Base-by-base conservation (phyloP, 2,113 vertebrate genomes). In the Vidua chalybeata region DNA sequence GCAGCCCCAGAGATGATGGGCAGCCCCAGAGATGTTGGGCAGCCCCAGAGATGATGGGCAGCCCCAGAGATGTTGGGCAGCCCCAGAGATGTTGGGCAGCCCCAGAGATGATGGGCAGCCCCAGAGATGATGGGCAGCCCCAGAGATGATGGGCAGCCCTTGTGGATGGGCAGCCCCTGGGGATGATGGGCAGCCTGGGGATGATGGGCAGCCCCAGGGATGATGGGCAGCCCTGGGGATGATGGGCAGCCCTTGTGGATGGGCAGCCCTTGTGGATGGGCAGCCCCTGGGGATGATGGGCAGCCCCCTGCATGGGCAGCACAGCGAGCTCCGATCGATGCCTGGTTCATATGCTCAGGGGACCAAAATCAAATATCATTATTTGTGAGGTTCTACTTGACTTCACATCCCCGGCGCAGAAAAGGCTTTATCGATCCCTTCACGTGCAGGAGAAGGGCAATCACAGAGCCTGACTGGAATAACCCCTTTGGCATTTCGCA, bases 361-460 rank as follows among this genome's bases (percentile, higher is more conserved):
- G 80, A 76, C 89, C 92, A 64, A 98, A 98, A 98, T 98, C 98
- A 98, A 98, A 98, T 95, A 97, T 97, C 98, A 99, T 99, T 98
- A 99, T 99, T 98, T 97, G 98, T 96, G 97, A 98, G 98, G 98
- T 98, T 99, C 98, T 98, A 98, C 98, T 98, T 98, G 98, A 98
- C 98, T 99, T 98, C 98, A 98, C 98, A 98, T 97, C 98, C 98
- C 97, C 98, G 97, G 97, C 88, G 96, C 98, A 98, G 98, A 98
- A 97, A 97, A 98, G 98, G 97, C 94, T 97, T 97, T 98, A 99
- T 99, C 98, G 98, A 99, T 99, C 98, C 97, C 97, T 93, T 81
- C 76, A 68, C 76, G 94, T 97, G 90, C 97, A 98, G 97, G 98
- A 98, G 98, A 98, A 97, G 98, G 98, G 98, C 98, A 98, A 98